A percentile compares a stretch with the other conserved stretches of the same genome.
Evolutionary conservation across 2,113 vertebrate species (phyloP).

Genomic region (Pandion haliaetus): DNA sequence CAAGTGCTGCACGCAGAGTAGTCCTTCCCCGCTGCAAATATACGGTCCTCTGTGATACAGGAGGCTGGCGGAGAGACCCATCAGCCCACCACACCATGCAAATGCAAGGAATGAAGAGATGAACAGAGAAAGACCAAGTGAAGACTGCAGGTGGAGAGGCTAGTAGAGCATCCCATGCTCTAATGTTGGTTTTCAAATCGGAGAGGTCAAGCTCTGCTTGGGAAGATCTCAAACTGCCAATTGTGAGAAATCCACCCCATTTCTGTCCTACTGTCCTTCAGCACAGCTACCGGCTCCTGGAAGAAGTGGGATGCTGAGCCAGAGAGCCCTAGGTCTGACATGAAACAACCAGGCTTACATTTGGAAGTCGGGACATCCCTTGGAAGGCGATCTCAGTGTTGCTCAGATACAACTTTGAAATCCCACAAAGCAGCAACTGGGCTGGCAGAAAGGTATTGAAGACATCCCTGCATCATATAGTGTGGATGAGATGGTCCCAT

Average conservation of each 20-base stretch:
- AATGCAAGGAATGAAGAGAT: not conserved
- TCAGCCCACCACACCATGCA: not conserved
- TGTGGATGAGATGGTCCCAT: not conserved
- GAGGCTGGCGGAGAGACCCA: not conserved
- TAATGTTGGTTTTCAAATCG: not conserved
- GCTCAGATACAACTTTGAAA: not conserved
- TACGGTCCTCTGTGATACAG: not conserved
- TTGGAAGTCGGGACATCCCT: not conserved
- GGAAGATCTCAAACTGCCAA: not conserved
- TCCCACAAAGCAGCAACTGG: not conserved
- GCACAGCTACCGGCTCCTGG: not conserved
- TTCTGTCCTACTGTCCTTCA: not conserved
- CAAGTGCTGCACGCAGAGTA: not conserved
- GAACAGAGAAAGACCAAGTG: not conserved
- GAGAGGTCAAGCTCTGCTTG: not conserved
- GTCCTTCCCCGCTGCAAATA: not conserved
- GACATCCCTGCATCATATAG: not conserved
- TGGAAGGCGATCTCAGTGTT: not conserved
- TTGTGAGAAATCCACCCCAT: rapidly evolving
- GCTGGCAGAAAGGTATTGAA: not conserved
- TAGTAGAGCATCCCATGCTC: not conserved
- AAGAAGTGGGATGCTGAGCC: not conserved
- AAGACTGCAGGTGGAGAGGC: not conserved
- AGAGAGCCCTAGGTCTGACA: not conserved
- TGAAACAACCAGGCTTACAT: not conserved